phyloP scores from a whole-genome alignment of 2,888 invertebrate species.

The Augochlorella aurata region DNA sequence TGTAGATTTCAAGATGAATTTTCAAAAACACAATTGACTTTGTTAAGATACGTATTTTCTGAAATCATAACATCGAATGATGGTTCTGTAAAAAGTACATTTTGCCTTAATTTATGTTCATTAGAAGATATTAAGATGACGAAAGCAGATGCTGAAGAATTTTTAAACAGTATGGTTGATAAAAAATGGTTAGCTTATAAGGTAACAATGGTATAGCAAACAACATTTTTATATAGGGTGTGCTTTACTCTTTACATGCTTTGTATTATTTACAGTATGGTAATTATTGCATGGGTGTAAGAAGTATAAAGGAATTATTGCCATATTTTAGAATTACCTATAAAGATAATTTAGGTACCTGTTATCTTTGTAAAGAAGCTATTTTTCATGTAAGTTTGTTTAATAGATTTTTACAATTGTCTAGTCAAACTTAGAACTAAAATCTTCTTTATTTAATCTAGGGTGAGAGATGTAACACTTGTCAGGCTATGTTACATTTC shows the following conservation, averaged over 20 bases:
- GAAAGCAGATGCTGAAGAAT: constrained; percentile 68
- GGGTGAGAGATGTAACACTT: constrained; percentile 67
- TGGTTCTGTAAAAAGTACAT: constrained; percentile 67
- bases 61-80: constrained; percentile 71
- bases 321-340: constrained; percentile 76
- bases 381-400: constrained; percentile 74
- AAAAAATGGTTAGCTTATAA: constrained; percentile 71
- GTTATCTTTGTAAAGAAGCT: constrained; percentile 74
- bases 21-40: constrained; percentile 65
- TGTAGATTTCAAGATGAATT: constrained; percentile 71
- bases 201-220: constrained; percentile 58
- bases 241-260: background rate
- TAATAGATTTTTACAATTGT: constrained; percentile 5
- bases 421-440: constrained; percentile 5
- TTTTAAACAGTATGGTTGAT: constrained; percentile 65
- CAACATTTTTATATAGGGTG: background rate
- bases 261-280: constrained; percentile 70
- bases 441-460: constrained; percentile 43
- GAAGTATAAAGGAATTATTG: constrained; percentile 76
- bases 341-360: constrained; percentile 68
- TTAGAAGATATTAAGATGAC: constrained; percentile 63
- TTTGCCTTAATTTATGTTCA: constrained; percentile 71
- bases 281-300: constrained; percentile 74
- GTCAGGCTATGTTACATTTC: constrained; percentile 64
- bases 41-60: constrained; percentile 71